Evolutionary conservation across 2,888 invertebrate species (phyloP), one percentile per base, ranked within the genome.

Genomic region (Minunthozetes semirufus): DNA sequence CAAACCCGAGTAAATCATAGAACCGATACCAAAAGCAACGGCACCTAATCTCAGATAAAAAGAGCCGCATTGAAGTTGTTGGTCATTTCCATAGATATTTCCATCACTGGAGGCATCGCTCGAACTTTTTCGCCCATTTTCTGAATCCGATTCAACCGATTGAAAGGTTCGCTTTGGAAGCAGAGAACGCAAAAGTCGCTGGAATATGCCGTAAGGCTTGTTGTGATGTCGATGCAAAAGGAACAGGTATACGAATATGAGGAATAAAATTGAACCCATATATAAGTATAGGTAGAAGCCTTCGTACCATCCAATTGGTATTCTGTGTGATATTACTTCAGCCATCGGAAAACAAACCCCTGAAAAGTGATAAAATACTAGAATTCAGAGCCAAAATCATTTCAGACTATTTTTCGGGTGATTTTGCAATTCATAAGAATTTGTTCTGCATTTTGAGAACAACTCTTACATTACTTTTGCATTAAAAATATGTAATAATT

Each of bases 341-440:
- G 95, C 93, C 89, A 96, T 90, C 72, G 95, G 95, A 84, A 96
- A 93, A 19, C 94, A 93, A 78, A 93, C 89, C 77, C 95, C 95
- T 91, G 48, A 17, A 17, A 22, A 33, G 29, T 2, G 2, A 72
- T 19, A 27, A 42, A 71, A 2, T 42, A 15, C 5, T 71, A 6
- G 2, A 17, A 1, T 66, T 22, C 2, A 8, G 8, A 15, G 5
- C 25, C 38, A 66, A 66, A 19, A 25, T 25, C 15, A 25, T n/a
- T 19, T 53, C 53, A 48, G n/a, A 48, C 6, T 3, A 17, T 48
- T 6, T 48, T 9, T 48, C 15, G n/a, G n/a, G n/a, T n/a, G n/a
- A n/a, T n/a, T n/a, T n/a, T n/a, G 17, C 15, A 29, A 25, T 68
- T 46, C 25, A 3, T 66, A 17, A 25, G 25, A 68, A 25, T 19